Percentiles rank a stretch among this genome's conserved stretches.
Conservation (phyloP, 2,888 invertebrate species). For the Epinotia demarniana region DNA sequence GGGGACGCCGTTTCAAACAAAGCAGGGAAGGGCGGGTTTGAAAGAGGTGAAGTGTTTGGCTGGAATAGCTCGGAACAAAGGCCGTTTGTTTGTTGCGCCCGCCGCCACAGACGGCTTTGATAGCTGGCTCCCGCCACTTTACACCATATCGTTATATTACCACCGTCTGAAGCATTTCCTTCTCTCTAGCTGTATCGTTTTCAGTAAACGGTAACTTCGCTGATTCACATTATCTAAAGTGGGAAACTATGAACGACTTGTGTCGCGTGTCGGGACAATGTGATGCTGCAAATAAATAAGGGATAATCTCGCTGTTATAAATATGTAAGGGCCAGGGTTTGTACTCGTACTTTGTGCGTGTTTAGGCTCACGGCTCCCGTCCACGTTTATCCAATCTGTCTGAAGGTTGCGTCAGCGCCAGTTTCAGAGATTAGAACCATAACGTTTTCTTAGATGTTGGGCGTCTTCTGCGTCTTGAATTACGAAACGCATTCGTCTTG, state of each 20-base stretch:
- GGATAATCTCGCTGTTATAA: too few relatives aligned
- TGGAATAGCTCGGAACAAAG: conserved; percentile 8
- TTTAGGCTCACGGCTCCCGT: too few relatives aligned
- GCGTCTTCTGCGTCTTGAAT: too few relatives aligned
- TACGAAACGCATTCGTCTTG: too few relatives aligned
- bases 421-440: too few relatives aligned
- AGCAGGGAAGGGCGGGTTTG: neutral
- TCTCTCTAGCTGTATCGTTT: neutral
- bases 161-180: conserved; percentile 3
- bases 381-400: too few relatives aligned
- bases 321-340: too few relatives aligned
- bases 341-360: too few relatives aligned
- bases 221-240: neutral
- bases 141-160: neutral
- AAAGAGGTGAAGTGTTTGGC: conserved; percentile 3
- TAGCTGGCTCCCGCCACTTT: neutral
- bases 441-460: too few relatives aligned
- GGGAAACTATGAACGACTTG: neutral
- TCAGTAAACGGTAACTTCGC: conserved; percentile 1
- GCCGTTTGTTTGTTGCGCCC: neutral
- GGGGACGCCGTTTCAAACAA: neutral
- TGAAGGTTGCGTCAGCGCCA: too few relatives aligned
- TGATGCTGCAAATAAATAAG: too few relatives aligned
- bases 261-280: neutral
- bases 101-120: neutral